These are phyloP conservation scores for Garra rufa DNA, from an alignment of 2,113 vertebrate species.

Conservation along the genomic window DNA sequence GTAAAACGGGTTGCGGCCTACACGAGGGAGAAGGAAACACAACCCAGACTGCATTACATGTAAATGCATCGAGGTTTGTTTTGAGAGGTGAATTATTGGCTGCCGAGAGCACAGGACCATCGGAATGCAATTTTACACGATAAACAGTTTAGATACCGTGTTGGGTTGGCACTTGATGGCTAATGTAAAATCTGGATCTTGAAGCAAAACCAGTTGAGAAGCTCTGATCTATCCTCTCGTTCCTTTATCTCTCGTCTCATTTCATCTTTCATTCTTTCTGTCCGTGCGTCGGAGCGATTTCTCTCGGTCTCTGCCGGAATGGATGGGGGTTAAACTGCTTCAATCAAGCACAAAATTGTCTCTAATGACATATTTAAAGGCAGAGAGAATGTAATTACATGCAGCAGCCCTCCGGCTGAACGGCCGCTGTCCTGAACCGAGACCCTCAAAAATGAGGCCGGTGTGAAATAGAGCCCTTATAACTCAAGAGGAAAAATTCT, in stretches of 20 bases:
- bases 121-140: not conserved
- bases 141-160: constrained; percentile 2
- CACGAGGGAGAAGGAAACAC: constrained; percentile 15
- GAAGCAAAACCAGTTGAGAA: constrained; percentile 9
- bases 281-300: not conserved
- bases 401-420: constrained; percentile 14
- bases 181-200: constrained; percentile 17
- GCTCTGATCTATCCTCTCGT: not conserved
- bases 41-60: not conserved
- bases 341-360: constrained; percentile 48
- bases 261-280: constrained; percentile 11
- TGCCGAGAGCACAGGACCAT: not conserved
- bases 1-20: not conserved
- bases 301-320: not conserved
- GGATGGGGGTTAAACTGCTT: constrained; percentile 23
- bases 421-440: not conserved
- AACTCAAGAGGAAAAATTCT: constrained; percentile 2
- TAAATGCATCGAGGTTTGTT: not conserved
- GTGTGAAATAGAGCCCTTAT: constrained; percentile 4
- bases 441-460: not conserved
- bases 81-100: constrained; percentile 9
- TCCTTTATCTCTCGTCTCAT: not conserved
- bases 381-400: constrained; percentile 40
- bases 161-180: not conserved
- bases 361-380: constrained; percentile 38